A percentile compares a stretch with the other conserved stretches of the same genome.
Conservation (phyloP, 2,797 vertebrate species). For the Tauraco hartlaubi region DNA sequence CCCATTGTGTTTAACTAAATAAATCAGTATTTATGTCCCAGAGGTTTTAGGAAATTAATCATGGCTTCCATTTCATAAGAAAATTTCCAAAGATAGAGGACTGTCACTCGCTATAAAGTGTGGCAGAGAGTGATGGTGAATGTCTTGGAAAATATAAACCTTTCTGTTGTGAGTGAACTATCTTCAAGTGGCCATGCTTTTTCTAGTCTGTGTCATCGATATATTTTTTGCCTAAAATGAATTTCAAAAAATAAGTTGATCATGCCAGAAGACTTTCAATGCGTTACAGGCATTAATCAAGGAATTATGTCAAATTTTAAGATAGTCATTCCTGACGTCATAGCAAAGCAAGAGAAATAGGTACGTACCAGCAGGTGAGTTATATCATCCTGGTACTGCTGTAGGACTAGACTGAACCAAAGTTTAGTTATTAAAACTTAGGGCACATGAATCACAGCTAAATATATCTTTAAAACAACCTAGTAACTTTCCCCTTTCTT, state of each 20-base stretch:
- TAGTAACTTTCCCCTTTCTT: background rate
- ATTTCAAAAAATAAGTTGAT: background rate
- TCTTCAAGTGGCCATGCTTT: fast-evolving
- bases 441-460: background rate
- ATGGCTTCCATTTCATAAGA: background rate
- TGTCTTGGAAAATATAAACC: background rate
- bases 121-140: background rate
- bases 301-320: background rate
- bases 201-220: background rate
- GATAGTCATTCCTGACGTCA: background rate
- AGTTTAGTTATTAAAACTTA: background rate
- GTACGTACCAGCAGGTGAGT: background rate
- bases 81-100: background rate
- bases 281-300: background rate
- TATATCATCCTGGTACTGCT: background rate
- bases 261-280: background rate
- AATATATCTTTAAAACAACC: background rate
- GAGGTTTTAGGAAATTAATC: background rate
- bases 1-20: background rate
- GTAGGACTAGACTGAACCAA: background rate
- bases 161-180: background rate
- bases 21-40: background rate
- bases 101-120: background rate
- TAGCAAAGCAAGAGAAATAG: background rate
- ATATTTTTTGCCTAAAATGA: background rate